Evolutionary conservation across 2,888 invertebrate species (phyloP).

Genomic region (Colletes collaris): DNA sequence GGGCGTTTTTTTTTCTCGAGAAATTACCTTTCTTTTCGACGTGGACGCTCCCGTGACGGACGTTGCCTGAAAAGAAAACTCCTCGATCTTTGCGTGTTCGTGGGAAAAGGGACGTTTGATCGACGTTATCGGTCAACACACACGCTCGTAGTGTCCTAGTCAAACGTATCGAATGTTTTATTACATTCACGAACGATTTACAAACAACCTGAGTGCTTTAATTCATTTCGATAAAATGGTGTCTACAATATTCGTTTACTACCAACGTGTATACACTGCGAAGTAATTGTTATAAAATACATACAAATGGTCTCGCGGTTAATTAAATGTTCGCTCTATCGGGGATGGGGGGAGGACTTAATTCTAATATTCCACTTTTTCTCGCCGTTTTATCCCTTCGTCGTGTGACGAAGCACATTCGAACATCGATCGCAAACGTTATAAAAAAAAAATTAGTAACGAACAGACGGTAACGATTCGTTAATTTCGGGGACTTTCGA

Average conservation of each 20-base stretch:
- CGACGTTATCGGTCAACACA: neutral
- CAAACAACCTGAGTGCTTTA: conserved; percentile 10
- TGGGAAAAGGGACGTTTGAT: no score
- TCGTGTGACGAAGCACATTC: neutral
- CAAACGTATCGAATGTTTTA: conserved; percentile 33
- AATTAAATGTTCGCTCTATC: neutral
- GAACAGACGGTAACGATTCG: no score
- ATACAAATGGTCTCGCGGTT: neutral
- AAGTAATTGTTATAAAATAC: conserved; percentile 4
- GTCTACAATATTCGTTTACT: conserved; percentile 6
- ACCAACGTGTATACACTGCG: neutral
- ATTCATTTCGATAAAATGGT: neutral
- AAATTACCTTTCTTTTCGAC: neutral
- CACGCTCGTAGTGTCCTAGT: neutral
- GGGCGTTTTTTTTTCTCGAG: neutral
- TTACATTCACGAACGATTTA: conserved; percentile 23
- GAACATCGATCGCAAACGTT: no score
- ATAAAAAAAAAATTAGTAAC: no score
- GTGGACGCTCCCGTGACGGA: neutral
- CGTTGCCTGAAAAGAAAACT: neutral
- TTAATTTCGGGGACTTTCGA: no score
- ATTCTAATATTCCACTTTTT: neutral
- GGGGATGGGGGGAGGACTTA: neutral
- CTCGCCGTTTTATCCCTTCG: neutral
- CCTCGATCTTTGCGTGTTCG: no score